A percentile compares a stretch with the other conserved stretches of the same genome.
Evolutionary conservation across 2,797 vertebrate genomes (phyloP).

Genomic region (Pangasius djambal): DNA sequence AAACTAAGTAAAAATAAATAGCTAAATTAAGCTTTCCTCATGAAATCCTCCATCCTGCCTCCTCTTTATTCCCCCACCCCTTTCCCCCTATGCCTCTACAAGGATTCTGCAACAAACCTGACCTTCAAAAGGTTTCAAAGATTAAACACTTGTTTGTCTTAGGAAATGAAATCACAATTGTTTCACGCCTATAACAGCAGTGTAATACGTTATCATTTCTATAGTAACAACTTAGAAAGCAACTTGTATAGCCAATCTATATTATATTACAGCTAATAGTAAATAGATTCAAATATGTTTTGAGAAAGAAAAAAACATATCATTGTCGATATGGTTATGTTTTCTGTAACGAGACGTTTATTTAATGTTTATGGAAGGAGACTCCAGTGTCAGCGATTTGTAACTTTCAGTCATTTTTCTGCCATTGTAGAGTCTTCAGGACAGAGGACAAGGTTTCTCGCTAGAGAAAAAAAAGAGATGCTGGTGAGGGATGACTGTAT

Average conservation of each 20-base stretch:
- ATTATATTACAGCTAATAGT: neutral
- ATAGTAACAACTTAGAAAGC: neutral
- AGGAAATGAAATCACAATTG: neutral
- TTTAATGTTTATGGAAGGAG: neutral
- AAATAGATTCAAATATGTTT: neutral
- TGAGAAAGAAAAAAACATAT: neutral
- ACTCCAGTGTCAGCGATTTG: neutral
- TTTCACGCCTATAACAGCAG: neutral
- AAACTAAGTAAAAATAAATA: conserved; percentile 51
- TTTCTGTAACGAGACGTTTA: neutral
- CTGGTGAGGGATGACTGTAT: neutral
- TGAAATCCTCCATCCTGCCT: neutral
- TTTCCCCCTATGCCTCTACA: neutral
- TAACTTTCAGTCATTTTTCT: neutral
- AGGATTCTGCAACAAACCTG: conserved; percentile 26
- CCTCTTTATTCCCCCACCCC: neutral
- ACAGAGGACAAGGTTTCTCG: neutral
- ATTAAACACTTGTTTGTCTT: neutral
- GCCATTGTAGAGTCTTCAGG: neutral
- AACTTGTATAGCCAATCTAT: neutral
- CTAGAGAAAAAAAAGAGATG: neutral
- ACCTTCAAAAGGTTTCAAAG: conserved; percentile 26
- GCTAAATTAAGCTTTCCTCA: conserved; percentile 48
- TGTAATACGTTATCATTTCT: neutral
- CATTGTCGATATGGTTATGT: neutral